Evolutionary conservation across 2,113 vertebrate genomes (phyloP), one percentile per base, ranked within the genome.

Genomic region (Halichoeres trimaculatus): DNA sequence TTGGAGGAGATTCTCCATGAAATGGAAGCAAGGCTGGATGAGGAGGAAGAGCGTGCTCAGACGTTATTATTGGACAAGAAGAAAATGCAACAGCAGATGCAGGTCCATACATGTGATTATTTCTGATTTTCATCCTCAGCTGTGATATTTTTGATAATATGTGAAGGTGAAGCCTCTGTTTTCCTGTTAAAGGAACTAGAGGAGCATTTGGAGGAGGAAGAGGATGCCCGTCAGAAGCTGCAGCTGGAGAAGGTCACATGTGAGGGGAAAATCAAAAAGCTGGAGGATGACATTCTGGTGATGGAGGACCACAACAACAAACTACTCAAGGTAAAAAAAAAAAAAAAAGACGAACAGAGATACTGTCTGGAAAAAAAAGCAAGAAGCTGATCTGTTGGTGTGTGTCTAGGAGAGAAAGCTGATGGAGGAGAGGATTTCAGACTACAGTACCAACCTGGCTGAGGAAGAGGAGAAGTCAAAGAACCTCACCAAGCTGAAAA

Each of bases 391-490:
- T 8, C 4, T 45, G 1, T 7, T 62, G 20, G 24, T 83, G 22
- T 57, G 70, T 66, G 30, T 82, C 84, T 62, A 98, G 97, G 97
- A 99, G 90, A 95, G 96, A 73, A 98, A 97, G 87, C 90, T 96
- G 56, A 93, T 98, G 12, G 97, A 99, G 81, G 97, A 99, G 80
- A 94, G 96, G 85, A 85, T 99, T 67, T 95, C 95, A 0, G 97
- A 99, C 73, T 92, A 96, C 63, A 97, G 95, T 14, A 93, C 96
- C n/a, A 99, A 97, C 81, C 94, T 99, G 36, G 95, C 96, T 26
- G 97, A 99, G 77, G 97, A 99, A 85, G 97, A 99, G 69, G 97
- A 99, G 88, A 99, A 99, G 80, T 97, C 97, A 19, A 98, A 99
- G 91, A 98, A 98, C 66, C 93, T 99, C 52, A 96, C 96, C 24